phyloP scores from a whole-genome alignment of 2,888 invertebrate species.

The Myopa testacea region DNA sequence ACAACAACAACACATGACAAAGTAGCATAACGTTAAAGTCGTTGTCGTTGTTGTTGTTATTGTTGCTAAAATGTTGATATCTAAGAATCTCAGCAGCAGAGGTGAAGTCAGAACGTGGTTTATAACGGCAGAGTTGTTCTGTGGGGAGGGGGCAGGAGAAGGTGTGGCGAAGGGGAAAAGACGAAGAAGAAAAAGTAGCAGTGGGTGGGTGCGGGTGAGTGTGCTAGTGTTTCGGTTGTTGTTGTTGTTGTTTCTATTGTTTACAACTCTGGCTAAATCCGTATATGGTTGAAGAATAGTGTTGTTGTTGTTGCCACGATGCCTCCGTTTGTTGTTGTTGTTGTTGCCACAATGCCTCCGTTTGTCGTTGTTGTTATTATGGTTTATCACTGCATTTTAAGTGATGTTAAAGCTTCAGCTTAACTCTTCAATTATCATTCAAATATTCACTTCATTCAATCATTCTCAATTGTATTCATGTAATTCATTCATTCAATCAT shows the following conservation, averaged over 20 bases:
- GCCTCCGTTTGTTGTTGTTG: background rate
- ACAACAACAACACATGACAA: conserved; percentile 10
- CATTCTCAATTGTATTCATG: background rate
- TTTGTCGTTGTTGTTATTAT: background rate
- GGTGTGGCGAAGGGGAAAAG: background rate
- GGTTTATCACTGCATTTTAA: conserved; percentile 20
- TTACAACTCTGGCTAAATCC: too few species aligned
- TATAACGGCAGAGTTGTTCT: too few species aligned
- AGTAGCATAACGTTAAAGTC: background rate
- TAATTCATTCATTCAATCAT: background rate
- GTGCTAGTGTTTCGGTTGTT: background rate
- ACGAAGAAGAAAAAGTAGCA: background rate
- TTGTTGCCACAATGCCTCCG: background rate
- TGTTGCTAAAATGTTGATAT: background rate
- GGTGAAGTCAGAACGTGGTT: too few species aligned
- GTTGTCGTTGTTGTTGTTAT: background rate
- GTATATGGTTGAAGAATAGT: too few species aligned
- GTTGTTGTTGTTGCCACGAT: too few species aligned
- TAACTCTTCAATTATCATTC: conserved; percentile 32
- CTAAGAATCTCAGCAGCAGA: background rate
- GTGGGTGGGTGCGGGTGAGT: background rate
- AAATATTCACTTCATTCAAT: conserved; percentile 9
- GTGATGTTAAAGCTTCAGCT: conserved; percentile 15
- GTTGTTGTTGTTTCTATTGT: conserved; percentile 8
- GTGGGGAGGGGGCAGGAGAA: too few species aligned